Base-by-base conservation (phyloP, 1,140 invertebrate species). In the Drosophila sp. region DNA sequence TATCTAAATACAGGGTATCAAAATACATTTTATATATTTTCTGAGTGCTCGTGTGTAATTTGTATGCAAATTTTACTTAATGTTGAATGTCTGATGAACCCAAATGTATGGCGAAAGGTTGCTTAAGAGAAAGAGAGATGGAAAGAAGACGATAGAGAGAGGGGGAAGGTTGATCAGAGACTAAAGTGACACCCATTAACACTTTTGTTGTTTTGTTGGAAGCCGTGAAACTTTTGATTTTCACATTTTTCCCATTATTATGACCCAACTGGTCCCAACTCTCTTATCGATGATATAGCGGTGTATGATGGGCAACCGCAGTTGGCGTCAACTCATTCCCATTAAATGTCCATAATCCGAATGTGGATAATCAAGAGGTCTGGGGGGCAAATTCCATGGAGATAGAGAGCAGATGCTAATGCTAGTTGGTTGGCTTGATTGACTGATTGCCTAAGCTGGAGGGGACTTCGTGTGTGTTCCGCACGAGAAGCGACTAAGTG, bases 121-220 rank as follows among this genome's bases (percentile, higher is more conserved):
- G 71, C 57, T 30, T 25, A 38, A 38, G 33, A 23, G 44, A 41
- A 29, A 57, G 5, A 56, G 44, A n/a, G 17, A 7, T 7, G 29
- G 33, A 11, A 33, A 8, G 25, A n/a, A 17, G 8, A 23, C 11
- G 23, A 38, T 54, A 6, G 60, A 50, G 1, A 30, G 25, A 40
- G 3, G 8, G 33, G 2, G 1, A 75, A 11, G 54, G 38, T 57
- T 33, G 8, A 32, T 57, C 65, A 68, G 54, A 68, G 54, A 70
- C 79, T 79, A 87, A 87, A 87, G 83, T 86, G 83, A 86, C 83
- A 86, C 76, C 77, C 83, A 86, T 86, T 86, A 86, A 86, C 83
- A 86, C 83, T 87, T 87, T 79, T 66, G 70, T 66, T 29, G 64
- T 33, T 65, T 32, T 35, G 54, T 23, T 76, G 47, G 68, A 55